phyloP scores from a whole-genome alignment of 2,113 vertebrate genomes.

The Pygoscelis adeliae region DNA sequence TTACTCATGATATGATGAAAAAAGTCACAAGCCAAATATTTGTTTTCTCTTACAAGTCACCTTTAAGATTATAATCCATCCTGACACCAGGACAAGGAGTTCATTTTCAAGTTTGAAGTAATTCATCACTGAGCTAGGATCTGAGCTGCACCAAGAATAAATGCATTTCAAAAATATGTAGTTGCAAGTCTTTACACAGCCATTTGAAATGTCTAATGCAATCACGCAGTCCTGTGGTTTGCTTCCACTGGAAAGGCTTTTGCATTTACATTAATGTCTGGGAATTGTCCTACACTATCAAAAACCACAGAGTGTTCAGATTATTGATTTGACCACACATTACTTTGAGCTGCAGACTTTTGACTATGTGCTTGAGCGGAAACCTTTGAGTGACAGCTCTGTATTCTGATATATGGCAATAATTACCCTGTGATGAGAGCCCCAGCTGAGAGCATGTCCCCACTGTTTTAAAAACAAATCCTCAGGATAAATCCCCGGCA shows the following conservation, averaged over 20 bases:
- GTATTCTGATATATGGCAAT: neutral
- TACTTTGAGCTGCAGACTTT: neutral
- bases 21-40: slow-evolving; percentile 10
- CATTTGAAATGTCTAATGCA: neutral
- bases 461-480: neutral
- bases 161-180: neutral
- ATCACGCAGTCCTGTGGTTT: neutral
- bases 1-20: neutral
- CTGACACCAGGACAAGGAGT: slow-evolving; percentile 4
- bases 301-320: neutral
- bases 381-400: neutral
- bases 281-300: neutral
- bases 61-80: slow-evolving; percentile 31
- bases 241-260: neutral
- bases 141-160: neutral
- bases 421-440: neutral
- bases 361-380: neutral
- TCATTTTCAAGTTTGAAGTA: slow-evolving; percentile 22
- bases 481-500: neutral
- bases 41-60: slow-evolving; percentile 7
- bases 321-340: neutral
- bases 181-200: neutral
- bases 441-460: neutral
- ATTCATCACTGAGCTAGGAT: slow-evolving; percentile 7
- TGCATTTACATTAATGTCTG: neutral